phyloP scores from a whole-genome alignment of 2,113 vertebrate genomes.

The Erpornis zantholeuca region DNA sequence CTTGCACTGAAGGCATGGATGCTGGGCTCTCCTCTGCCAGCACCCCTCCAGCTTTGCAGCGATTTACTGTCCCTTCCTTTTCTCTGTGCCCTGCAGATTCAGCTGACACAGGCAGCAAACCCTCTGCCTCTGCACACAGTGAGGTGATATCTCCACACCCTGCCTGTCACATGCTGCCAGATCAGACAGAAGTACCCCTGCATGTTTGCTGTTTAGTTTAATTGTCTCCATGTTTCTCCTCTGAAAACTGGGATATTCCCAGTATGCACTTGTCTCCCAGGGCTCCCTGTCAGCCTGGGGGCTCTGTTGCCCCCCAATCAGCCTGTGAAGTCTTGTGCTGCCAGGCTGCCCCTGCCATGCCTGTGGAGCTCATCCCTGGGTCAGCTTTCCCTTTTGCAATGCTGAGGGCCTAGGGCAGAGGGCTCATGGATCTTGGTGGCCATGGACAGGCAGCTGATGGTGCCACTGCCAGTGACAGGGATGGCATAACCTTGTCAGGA shows the following conservation, averaged over 20 bases:
- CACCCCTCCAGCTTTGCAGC: not conserved
- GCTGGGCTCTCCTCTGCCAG: not conserved
- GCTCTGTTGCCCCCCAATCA: not conserved
- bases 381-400: not conserved
- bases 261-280: not conserved
- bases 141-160: no score
- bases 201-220: not conserved
- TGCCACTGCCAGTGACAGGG: not conserved
- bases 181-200: not conserved
- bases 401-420: not conserved
- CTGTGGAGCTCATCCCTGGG: not conserved
- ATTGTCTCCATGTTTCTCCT: accelerated
- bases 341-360: not conserved
- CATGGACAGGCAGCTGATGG: not conserved
- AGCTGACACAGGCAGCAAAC: not conserved
- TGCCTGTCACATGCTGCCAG: accelerated
- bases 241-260: not conserved
- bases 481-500: not conserved
- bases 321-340: not conserved
- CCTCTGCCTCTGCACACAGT: not conserved
- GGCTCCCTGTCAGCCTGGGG: not conserved
- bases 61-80: not conserved
- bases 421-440: not conserved
- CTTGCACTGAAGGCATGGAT: not conserved
- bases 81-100: not conserved